Evolutionary conservation across 2,888 invertebrate species (phyloP), one percentile per base, ranked within the genome.

Genomic region (Macaria liturata): DNA sequence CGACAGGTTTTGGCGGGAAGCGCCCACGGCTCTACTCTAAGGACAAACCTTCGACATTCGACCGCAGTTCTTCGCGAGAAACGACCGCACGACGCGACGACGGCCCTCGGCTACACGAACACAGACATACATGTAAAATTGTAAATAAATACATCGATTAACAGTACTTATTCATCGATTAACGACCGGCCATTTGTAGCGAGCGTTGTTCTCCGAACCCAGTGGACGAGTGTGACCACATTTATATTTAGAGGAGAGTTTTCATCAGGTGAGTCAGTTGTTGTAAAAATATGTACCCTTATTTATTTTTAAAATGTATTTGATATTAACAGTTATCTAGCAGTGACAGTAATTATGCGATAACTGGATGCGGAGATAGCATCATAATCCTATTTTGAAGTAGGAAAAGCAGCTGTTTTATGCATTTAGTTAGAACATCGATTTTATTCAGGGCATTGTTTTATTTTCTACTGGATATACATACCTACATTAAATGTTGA

Each of bases 11-110:
- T 81, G 81, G 88, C 88, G 90, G 80, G 86, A 85, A 86, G 80
- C 81, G 71, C 84, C 84, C 72, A 86, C 84, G 77, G 54, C 32
- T 34, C 0, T 30, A 46, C 50, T 43, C 39, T 78, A 71, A 69
- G 67, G 67, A 61, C 74, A 71, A 68, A 66, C 56, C 65, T 61
- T 67, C 67, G 54, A 70, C 84, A 87, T 86, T 88, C 89, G 91
- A 90, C 89, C 90, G 90, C 88, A 89, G 91, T 91, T 85, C 87
- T 86, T 84, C 82, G 89, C 89, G 83, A 85, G 78, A 81, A 81
- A 69, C 84, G 83, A 84, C 81, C 80, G 79, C 79, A 76, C 75
- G 71, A 71, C 70, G 66, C 87, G 84, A 88, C 89, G 88, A 88
- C 90, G 84, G 88, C 88, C 70, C 64, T 55, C 65, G 77, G 88